Base-by-base conservation (phyloP, 2,888 invertebrate species). In the Sussaba pulchella region DNA sequence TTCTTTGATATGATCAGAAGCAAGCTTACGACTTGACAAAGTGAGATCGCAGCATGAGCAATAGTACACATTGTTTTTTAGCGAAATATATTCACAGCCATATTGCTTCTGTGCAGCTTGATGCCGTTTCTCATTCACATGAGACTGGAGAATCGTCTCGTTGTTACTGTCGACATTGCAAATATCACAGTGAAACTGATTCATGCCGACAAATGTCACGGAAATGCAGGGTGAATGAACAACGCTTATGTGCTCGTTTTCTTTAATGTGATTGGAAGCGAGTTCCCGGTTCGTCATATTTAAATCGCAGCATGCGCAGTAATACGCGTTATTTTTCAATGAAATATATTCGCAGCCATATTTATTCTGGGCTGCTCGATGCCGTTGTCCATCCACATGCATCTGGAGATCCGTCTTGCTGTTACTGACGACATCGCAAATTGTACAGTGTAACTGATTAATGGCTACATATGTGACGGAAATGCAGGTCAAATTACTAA, bases 281-380 rank as follows among this genome's bases (percentile, higher is more conserved):
- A 39, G 36, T 1, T 67, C 59, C 9, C 50, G 8, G 1, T 19
- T 43, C 1, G 19, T 6, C 12, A 75, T 24, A 2, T 8, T 12
- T 24, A 36, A 67, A 39, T 67, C n/a, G 50, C 74, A 74, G 17
- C 66, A 67, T 24, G 9, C 14, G 24, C 74, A 74, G 3, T 19
- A 39, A 50, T 67, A 74, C 5, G 17, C 17, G 5, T 59, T n/a
- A 0, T 10, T 1, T 1, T 6, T 6, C 1, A 14, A 21, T 24
- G 14, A 66, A 24, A 26, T 67, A 10, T 26, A 19, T 5, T 26
- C 17, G 17, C 26, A 45, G 14, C 31, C 31, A 17, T 57, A 57
- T 31, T 17, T 41, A n/a, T 26, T 54, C 21, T 2, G 41, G 8
- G n/a, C 24, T 10, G 12, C 14, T 10, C 2, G 1, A 17, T 69